Percentiles rank a stretch among this genome's conserved stretches.
Evolutionary conservation across 2,888 invertebrate species (phyloP).

Genomic region (Bembecia ichneumoniformis): DNA sequence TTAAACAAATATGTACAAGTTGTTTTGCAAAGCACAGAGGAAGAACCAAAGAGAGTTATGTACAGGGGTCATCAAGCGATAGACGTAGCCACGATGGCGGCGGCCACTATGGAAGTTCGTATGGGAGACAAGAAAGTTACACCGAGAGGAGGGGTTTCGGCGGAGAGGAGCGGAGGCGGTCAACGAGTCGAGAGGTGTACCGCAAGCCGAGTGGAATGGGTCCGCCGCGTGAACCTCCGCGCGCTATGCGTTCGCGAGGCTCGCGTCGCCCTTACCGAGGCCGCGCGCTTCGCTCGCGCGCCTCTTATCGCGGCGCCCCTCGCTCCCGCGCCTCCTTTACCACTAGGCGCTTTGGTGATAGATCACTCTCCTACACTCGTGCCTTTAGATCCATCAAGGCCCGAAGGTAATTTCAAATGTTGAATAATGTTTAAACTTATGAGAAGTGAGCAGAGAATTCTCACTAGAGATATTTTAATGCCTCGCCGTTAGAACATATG

Average conservation of each 20-base stretch:
- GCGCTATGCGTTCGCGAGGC: slow-evolving; percentile 58
- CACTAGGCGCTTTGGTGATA: slow-evolving; percentile 50
- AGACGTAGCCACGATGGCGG: slow-evolving; percentile 73
- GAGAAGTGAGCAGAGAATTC: neutral
- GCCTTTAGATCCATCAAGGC: slow-evolving; percentile 61
- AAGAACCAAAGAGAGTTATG: slow-evolving; percentile 60
- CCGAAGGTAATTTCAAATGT: slow-evolving; percentile 60
- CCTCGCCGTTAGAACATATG: no score
- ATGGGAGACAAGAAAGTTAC: slow-evolving; percentile 72
- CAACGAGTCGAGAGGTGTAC: slow-evolving; percentile 62
- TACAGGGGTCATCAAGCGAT: slow-evolving; percentile 69
- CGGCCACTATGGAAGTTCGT: slow-evolving; percentile 69
- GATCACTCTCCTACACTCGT: slow-evolving; percentile 55
- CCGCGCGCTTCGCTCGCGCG: slow-evolving; percentile 68
- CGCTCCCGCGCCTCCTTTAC: slow-evolving; percentile 64
- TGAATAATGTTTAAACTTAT: slow-evolving; percentile 22
- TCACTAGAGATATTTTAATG: no score
- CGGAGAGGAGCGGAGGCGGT: slow-evolving; percentile 70
- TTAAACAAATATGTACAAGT: slow-evolving; percentile 27
- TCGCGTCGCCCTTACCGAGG: slow-evolving; percentile 70
- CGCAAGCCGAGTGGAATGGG: slow-evolving; percentile 65
- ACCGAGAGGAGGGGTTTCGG: slow-evolving; percentile 62
- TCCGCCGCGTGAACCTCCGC: slow-evolving; percentile 56
- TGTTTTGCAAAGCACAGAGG: slow-evolving; percentile 36
- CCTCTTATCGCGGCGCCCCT: slow-evolving; percentile 67